Base-by-base conservation (phyloP, 2,888 invertebrate species). In the Lasioglossum morio region DNA sequence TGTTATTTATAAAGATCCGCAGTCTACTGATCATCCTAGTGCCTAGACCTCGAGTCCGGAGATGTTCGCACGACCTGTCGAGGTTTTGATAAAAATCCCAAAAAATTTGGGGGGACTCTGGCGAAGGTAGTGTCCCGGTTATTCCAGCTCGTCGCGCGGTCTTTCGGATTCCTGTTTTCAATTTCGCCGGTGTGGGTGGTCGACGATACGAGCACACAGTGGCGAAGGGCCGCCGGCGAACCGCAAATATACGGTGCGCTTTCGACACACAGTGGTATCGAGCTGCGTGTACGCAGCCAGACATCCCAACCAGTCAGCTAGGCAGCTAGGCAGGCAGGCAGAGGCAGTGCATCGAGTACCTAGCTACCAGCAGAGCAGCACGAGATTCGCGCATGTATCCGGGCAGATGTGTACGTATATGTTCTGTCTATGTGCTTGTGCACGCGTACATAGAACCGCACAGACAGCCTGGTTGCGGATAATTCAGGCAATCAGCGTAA, bases 401-500 rank as follows among this genome's bases (percentile, higher is more conserved):
- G 30, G 57, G 70, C 63, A 57, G 53, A 70, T 70, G n/a, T 40
- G 46, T 48, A 53, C 10, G n/a, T 53, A 53, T 3, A 10, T 23
- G n/a, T n/a, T 10, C 23, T 43, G 23, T 79, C 27, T 82, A 80
- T 77, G 69, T 87, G 72, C 48, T 69, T 4, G 78, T 53, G 76
- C 80, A 84, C 72, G 81, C 72, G 79, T 81, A 82, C 40, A 89
- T 87, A 86, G 84, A 79, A 72, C 63, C 72, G 87, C 57, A 87
- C 87, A 87, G 88, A 72, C 88, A 86, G 87, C 90, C 92, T 92
- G 94, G 94, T 94, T 94, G 93, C 93, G 94, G 94, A 95, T 95
- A 94, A 95, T 95, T 95, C 94, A 94, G 94, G 94, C 94, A 95
- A 95, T 95, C 94, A 94, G 94, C 94, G 94, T 95, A 94, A 95